Conservation (phyloP, 2,888 invertebrate species). For the Hydropsyche betteni region DNA sequence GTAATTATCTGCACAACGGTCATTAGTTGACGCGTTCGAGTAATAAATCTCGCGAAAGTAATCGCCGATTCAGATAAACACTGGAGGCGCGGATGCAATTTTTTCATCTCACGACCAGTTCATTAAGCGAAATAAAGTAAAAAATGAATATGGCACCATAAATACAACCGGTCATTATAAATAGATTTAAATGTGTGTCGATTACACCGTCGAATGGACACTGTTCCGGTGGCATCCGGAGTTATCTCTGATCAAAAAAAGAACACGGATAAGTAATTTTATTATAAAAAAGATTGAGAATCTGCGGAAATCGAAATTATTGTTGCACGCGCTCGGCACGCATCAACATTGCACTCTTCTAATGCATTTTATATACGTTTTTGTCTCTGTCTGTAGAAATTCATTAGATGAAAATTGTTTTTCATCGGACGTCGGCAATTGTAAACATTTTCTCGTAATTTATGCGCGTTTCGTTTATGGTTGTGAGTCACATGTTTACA, state of each 20-base stretch:
- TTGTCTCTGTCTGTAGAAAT: not conserved
- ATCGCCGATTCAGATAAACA: conserved; percentile 25
- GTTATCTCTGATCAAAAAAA: conserved; percentile 17
- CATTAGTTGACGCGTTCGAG: conserved; percentile 8
- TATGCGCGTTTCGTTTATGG: no score
- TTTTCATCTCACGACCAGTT: conserved; percentile 33
- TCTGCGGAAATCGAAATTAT: no score
- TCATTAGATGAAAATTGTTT: conserved; percentile 1
- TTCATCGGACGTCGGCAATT: not conserved
- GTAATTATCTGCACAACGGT: conserved; percentile 3
- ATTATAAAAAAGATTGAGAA: no score
- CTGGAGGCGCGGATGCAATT: conserved; percentile 20
- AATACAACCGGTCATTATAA: conserved; percentile 31
- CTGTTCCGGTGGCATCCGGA: conserved; percentile 20
- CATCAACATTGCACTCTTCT: not conserved
- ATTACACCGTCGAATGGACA: not conserved
- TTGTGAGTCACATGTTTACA: not conserved
- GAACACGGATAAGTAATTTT: not conserved
- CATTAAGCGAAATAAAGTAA: conserved; percentile 1
- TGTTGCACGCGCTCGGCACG: no score
- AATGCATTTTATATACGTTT: not conserved
- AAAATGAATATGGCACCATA: no score
- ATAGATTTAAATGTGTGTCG: conserved; percentile 37
- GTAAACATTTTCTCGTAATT: no score
- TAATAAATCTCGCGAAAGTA: conserved; percentile 30